These are phyloP conservation scores for Acanthosepion esculentum DNA, from an alignment of 2,888 invertebrate species.

Conservation along the genomic window DNA sequence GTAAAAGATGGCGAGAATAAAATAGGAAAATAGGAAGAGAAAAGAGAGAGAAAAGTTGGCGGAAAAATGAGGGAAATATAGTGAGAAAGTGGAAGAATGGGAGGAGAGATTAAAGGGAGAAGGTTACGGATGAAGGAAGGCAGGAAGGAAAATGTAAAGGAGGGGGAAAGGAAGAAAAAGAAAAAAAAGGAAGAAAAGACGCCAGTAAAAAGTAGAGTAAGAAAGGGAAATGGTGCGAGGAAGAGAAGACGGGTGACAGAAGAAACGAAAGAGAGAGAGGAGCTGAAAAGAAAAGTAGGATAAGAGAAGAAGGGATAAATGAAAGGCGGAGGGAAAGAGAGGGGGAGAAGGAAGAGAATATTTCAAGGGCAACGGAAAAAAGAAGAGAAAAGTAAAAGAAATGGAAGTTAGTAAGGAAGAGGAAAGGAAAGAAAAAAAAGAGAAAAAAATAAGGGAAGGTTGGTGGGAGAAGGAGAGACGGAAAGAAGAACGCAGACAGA, in stretches of 20 bases:
- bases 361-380: too few species aligned
- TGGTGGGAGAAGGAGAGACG: too few species aligned
- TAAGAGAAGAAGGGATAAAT: neutral
- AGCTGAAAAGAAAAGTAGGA: neutral
- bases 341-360: neutral
- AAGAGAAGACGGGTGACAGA: neutral
- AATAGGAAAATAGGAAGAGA: neutral
- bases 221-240: too few species aligned
- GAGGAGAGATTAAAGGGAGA: neutral
- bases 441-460: too few species aligned
- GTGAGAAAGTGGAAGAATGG: neutral
- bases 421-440: too few species aligned
- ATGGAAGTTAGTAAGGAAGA: too few species aligned
- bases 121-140: neutral
- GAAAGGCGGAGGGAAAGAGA: neutral
- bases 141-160: accelerated
- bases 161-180: neutral
- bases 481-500: too few species aligned
- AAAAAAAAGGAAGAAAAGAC: neutral
- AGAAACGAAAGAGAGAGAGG: neutral
- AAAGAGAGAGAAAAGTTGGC: neutral
- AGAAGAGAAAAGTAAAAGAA: too few species aligned
- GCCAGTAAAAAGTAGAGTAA: too few species aligned
- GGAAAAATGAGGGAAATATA: neutral
- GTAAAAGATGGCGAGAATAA: too few species aligned